Evolutionary conservation across 2,797 vertebrate genomes (phyloP).

Genomic region (Galago senegalensis): DNA sequence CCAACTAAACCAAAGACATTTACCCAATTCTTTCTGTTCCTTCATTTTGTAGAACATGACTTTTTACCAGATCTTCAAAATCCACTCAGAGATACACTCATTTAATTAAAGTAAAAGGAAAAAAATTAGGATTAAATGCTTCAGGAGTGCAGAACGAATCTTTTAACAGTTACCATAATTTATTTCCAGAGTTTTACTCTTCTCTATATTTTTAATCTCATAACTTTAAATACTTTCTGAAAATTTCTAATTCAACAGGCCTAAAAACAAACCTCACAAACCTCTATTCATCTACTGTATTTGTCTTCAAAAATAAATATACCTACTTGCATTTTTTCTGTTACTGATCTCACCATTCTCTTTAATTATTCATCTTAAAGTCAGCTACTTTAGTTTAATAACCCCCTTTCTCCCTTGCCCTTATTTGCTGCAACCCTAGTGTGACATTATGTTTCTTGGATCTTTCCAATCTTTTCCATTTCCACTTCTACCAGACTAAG

Average conservation of each 20-base stretch:
- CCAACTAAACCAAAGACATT: not conserved
- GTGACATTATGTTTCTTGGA: not conserved
- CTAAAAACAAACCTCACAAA: not conserved
- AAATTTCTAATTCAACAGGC: constrained; percentile 3
- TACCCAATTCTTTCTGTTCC: not conserved
- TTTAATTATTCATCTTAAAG: not conserved
- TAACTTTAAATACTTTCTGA: not conserved
- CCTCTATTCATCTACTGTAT: not conserved
- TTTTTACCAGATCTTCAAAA: not conserved
- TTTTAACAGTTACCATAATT: constrained; percentile 2
- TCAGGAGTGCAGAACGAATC: not conserved
- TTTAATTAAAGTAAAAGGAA: not conserved
- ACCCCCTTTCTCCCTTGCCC: not conserved
- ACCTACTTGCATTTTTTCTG: not conserved
- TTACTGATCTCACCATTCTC: not conserved
- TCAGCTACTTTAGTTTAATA: not conserved
- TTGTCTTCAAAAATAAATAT: not conserved
- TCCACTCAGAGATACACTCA: not conserved
- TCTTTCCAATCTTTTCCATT: not conserved
- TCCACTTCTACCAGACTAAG: not conserved
- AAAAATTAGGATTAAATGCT: not conserved
- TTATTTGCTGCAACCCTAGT: not conserved
- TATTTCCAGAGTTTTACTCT: constrained; percentile 3
- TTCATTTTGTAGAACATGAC: not conserved
- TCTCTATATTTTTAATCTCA: not conserved